Evolutionary conservation across 2,797 vertebrate species (phyloP).

Genomic region (Dermochelys coriacea): DNA sequence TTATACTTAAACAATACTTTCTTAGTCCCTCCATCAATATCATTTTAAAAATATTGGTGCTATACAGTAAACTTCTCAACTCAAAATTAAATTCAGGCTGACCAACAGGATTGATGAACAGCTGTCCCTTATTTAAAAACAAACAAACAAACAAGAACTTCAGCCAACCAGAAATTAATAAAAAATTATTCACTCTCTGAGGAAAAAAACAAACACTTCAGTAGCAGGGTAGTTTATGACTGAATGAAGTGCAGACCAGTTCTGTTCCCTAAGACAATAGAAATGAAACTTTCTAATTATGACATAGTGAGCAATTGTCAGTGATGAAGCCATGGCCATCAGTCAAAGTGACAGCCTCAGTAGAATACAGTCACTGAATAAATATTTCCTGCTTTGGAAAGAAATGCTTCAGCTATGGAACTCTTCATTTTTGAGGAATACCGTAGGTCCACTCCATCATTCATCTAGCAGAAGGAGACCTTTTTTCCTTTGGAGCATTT

Average conservation of each 20-base stretch:
- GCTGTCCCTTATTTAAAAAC: neutral
- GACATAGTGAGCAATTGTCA: neutral
- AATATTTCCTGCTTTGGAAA: constrained; percentile 18
- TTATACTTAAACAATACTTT: neutral
- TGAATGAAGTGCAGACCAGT: neutral
- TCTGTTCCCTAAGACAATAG: neutral
- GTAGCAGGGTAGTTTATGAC: neutral
- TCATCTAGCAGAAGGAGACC: neutral
- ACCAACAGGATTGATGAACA: neutral
- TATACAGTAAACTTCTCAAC: neutral
- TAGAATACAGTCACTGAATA: neutral
- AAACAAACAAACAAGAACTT: neutral
- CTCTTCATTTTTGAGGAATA: neutral
- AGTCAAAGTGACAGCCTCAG: neutral
- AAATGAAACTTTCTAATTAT: neutral
- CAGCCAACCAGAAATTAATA: neutral
- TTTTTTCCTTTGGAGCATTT: neutral
- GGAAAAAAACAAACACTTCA: neutral
- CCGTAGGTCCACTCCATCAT: neutral
- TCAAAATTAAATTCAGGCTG: neutral
- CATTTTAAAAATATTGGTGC: neutral
- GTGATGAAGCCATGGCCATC: neutral
- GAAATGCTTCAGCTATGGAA: neutral
- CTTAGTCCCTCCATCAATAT: neutral
- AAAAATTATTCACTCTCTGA: neutral